Evolutionary conservation across 1,140 invertebrate species (phyloP), one percentile per base, ranked within the genome.

Genomic region (Macrosteles quadrilineatus): DNA sequence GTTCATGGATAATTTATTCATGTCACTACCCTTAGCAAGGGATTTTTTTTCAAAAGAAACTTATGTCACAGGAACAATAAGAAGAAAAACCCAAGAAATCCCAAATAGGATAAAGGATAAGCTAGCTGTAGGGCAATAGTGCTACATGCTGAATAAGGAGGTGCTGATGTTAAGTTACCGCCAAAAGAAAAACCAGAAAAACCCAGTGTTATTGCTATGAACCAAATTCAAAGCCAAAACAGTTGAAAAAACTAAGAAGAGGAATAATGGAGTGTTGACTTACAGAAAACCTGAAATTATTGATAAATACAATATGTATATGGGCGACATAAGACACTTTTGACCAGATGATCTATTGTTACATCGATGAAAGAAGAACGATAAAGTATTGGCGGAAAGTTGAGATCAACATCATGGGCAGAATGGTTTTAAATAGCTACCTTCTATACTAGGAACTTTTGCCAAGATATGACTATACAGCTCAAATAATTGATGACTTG

Each of bases 321-420:
- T 50, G 21, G 47, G 47, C 2, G 47, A 4, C 2, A 19, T 19
- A 9, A 9, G 47, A 50, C n/a, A 21, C 21, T 4, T 17, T 50
- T 4, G 47, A 50, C n/a, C 4, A 9, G 47, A 50, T 50, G 47
- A 3, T 50, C 4, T 50, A 50, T 50, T 3, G 14, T 4, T 50
- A 50, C 47, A 4, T 50, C 2, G 47, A 50, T 21, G 47, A 50
- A n/a, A 19, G 47, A 21, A 50, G 47, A n/a, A 11, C 47, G 14
- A 21, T 50, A 19, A 50, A 50, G n/a, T 50, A 19, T 50, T 50
- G 47, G 47, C 4, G 47, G 47, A 50, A 50, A 19, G 47, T 50
- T 17, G 4, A 3, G 14, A 9, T 50, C 21, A 17, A 50, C 21
- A 3, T 50, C 3, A 9, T 50, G 4, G 47, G 3, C n/a, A 6